Evolutionary conservation across 2,797 vertebrate species (phyloP).

Genomic region (Choloepus didactylus): DNA sequence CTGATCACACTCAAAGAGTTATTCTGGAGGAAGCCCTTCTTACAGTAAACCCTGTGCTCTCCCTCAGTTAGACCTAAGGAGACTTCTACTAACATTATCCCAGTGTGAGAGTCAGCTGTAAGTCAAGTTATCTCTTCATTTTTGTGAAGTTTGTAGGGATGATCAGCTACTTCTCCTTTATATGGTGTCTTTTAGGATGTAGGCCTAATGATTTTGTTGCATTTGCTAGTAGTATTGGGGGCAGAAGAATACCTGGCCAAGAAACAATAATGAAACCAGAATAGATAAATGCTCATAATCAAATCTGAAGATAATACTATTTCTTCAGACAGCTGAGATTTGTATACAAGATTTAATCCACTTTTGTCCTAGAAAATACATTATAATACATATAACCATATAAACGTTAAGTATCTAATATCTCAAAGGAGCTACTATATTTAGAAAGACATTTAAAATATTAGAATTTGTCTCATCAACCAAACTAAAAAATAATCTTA

Average conservation of each 20-base stretch:
- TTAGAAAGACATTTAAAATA: conserved; percentile 53
- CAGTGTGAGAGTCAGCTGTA: background rate
- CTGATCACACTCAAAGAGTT: background rate
- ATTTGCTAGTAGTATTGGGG: background rate
- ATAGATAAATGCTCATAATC: background rate
- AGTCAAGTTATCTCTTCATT: background rate
- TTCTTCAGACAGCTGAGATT: background rate
- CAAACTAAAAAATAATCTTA: conserved; percentile 22
- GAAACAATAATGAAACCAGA: background rate
- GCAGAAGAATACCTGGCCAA: background rate
- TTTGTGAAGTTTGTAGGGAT: background rate
- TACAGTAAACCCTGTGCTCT: background rate
- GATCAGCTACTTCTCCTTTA: background rate
- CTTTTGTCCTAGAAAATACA: background rate
- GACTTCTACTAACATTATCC: background rate
- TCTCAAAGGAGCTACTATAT: background rate
- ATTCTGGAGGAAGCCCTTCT: background rate
- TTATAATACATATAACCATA: background rate
- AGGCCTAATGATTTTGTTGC: background rate
- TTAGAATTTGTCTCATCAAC: conserved; percentile 5
- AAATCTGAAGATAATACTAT: conserved; percentile 17
- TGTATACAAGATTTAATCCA: background rate
- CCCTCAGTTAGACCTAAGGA: background rate
- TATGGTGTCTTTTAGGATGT: background rate
- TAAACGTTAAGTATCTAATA: background rate